phyloP scores from a whole-genome alignment of 2,113 vertebrate genomes.

The Phrynosoma blainvillii region DNA sequence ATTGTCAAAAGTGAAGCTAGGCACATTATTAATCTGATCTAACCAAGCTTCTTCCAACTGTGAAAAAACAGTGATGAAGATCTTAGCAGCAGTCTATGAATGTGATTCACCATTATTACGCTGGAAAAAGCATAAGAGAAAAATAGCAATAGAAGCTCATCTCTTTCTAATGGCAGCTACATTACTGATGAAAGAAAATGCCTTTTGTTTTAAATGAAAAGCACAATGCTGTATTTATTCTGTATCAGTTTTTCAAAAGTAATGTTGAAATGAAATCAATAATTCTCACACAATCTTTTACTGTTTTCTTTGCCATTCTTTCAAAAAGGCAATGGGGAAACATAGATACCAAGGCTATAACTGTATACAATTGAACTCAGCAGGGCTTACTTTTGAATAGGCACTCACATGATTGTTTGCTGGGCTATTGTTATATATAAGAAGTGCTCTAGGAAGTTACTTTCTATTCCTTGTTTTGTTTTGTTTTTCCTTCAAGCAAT shows the following conservation, averaged over 20 bases:
- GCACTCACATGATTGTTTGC: not conserved
- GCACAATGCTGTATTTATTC: not conserved
- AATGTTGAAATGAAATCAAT: not conserved
- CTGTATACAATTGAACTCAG: not conserved
- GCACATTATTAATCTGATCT: not conserved
- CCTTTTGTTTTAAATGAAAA: slow-evolving; percentile 10
- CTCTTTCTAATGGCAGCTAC: not conserved
- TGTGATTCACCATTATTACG: not conserved
- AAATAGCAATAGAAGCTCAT: not conserved
- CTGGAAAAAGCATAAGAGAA: not conserved
- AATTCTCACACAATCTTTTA: not conserved
- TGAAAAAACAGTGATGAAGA: slow-evolving; percentile 13
- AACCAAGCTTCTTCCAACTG: not conserved
- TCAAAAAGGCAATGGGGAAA: not conserved
- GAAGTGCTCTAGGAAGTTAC: not conserved
- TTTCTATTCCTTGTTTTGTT: not conserved
- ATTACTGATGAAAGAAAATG: not conserved
- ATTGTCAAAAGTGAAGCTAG: slow-evolving; percentile 21
- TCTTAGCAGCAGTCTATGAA: not conserved
- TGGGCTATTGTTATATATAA: not conserved
- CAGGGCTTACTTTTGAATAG: not conserved
- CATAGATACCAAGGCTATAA: not conserved
- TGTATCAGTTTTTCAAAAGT: not conserved
- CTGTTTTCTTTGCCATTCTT: not conserved
- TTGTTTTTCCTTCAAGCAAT: not conserved